Base-by-base conservation (phyloP, 23 tunicate species). In the Halocynthia roretzi region DNA sequence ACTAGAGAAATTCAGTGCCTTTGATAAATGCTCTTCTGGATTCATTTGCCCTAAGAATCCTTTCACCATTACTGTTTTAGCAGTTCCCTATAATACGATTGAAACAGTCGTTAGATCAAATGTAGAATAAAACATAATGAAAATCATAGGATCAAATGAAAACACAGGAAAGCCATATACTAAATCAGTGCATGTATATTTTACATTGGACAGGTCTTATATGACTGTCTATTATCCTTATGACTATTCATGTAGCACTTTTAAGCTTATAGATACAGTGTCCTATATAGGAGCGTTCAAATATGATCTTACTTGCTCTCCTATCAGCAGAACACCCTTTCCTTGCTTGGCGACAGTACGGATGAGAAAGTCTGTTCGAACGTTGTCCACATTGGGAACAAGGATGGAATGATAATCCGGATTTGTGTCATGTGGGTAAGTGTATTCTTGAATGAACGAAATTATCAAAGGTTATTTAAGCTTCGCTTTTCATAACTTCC, bases 381-480 rank as follows among this genome's bases (percentile, higher is more conserved):
- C 87, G 67, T 92, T 92, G 78, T 92, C 98, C 10, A 92, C 98
- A 54, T 92, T 92, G 0, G 98, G 98, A 53, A 92, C 98, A 63
- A 92, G 77, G 52, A 92, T 92, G 50, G 98, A 92, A 57, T 86
- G 82, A 67, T 83, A 92, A 10, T 92, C 98, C 15, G 98, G 98
- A 61, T 92, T 92, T 8, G 82, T 77, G 62, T 92, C 98, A 53
- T 81, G 68, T 7, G 98, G 98, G 54, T 92, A 92, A 51, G 54
- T 60, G 82, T 92, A 92, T 69, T 92, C 98, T 92, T 58, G 17
- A 64, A 65, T 10, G 5, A 10, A 68, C 1, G 15, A 76, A 14
- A 76, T 11, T 50, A 71, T 48, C 15, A 2, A 49, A 31, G 44
- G 44, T 31, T 31, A 31, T 31, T 31, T 31, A 4, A 4, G 44